phyloP scores from a whole-genome alignment of 2,113 vertebrate genomes.

The Clarias batrachus region DNA sequence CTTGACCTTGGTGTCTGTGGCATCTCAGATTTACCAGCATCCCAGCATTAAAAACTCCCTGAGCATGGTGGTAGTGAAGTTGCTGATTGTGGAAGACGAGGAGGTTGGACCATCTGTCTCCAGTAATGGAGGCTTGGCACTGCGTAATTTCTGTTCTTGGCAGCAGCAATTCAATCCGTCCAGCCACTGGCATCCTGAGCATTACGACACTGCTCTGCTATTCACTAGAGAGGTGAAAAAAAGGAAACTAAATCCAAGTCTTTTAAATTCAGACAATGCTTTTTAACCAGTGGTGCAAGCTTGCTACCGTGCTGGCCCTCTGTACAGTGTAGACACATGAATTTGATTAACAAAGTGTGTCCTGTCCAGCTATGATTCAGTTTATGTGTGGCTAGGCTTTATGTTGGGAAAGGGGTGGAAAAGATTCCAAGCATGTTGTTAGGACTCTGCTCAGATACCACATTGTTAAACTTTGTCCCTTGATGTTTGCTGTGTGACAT shows the following conservation, averaged over 20 bases:
- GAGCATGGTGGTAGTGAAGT: conserved; percentile 87
- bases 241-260: conserved; percentile 27
- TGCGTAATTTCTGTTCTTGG: conserved; percentile 95
- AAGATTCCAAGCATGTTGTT: conserved; percentile 49
- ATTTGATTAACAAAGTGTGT: conserved; percentile 43
- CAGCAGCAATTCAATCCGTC: conserved; percentile 86
- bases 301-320: conserved; percentile 4
- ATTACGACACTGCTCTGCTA: conserved; percentile 91
- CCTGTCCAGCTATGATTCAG: conserved; percentile 64
- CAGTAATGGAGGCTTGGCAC: conserved; percentile 81
- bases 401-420: conserved; percentile 40
- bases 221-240: conserved; percentile 87
- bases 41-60: conserved; percentile 91
- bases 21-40: conserved; percentile 87
- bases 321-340: conserved; percentile 58
- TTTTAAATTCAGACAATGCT: not conserved
- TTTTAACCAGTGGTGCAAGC: conserved; percentile 1
- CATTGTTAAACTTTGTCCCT: conserved; percentile 51
- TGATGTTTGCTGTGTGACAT: conserved; percentile 41
- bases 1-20: conserved; percentile 87
- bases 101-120: conserved; percentile 80
- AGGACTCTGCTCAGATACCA: conserved; percentile 44
- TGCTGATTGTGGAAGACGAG: conserved; percentile 83
- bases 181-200: conserved; percentile 86
- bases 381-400: conserved; percentile 58